These are phyloP conservation scores for Zosterops japonicus DNA, from an alignment of 2,113 vertebrate species.

Conservation along the genomic window DNA sequence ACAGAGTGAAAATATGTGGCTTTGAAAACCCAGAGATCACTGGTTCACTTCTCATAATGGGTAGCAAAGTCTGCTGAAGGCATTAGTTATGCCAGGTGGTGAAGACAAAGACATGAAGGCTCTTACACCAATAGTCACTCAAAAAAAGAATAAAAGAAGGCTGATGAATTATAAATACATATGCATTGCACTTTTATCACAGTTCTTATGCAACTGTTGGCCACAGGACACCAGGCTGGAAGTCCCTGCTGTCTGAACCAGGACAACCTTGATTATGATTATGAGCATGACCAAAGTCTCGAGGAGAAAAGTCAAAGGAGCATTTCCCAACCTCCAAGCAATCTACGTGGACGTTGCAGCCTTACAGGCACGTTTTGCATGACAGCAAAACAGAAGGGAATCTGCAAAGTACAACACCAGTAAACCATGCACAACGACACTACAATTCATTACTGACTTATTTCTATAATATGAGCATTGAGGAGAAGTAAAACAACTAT, in stretches of 20 bases:
- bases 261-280: neutral
- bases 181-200: neutral
- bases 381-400: neutral
- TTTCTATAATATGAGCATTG: neutral
- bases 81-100: neutral
- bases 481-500: neutral
- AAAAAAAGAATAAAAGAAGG: neutral
- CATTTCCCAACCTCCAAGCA: neutral
- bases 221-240: neutral
- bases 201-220: neutral
- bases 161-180: neutral
- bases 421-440: neutral
- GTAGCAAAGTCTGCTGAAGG: neutral
- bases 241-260: neutral
- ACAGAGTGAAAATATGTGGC: neutral
- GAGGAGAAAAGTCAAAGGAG: neutral
- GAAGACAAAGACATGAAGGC: neutral
- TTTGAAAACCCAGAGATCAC: neutral
- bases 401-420: neutral
- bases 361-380: neutral
- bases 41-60: neutral
- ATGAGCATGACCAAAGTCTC: neutral
- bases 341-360: neutral
- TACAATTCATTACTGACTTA: neutral
- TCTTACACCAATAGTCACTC: neutral